phyloP scores from a whole-genome alignment of 2,888 invertebrate genomes.

The Carpatolechia fugitivella region DNA sequence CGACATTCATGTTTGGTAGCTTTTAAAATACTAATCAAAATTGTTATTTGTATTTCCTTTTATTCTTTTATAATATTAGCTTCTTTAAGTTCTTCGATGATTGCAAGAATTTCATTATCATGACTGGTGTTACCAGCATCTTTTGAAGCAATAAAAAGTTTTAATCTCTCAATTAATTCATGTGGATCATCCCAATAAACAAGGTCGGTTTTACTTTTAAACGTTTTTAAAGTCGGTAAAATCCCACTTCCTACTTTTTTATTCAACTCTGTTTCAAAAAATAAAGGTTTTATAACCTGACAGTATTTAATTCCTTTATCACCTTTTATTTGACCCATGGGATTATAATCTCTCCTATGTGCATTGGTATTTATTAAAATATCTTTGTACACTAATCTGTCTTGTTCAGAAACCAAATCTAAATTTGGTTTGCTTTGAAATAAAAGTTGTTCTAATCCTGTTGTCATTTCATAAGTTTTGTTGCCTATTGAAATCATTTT shows the following conservation, averaged over 20 bases:
- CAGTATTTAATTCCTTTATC: constrained; percentile 20
- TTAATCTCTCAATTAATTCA: constrained; percentile 27
- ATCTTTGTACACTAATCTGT: constrained; percentile 18
- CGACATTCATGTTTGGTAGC: background rate
- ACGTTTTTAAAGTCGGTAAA: constrained; percentile 21
- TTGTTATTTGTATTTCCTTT: background rate
- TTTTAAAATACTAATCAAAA: background rate
- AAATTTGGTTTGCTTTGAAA: constrained; percentile 12
- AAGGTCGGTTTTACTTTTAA: constrained; percentile 16
- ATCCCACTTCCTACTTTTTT: constrained; percentile 11
- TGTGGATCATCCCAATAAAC: constrained; percentile 31
- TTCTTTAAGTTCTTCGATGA: constrained; percentile 33
- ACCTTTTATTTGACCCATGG: constrained; percentile 19
- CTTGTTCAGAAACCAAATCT: constrained; percentile 5
- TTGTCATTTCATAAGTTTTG: constrained; percentile 3
- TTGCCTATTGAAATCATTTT: background rate
- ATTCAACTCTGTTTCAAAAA: background rate
- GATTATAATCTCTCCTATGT: constrained; percentile 20
- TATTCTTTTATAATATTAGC: constrained; percentile 23
- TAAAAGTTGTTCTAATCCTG: constrained; percentile 16
- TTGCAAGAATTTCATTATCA: constrained; percentile 42
- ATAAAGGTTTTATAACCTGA: constrained; percentile 13
- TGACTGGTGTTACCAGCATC: constrained; percentile 27
- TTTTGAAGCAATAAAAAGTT: constrained; percentile 25
- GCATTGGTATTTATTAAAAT: constrained; percentile 19